Percentiles rank a stretch among this genome's conserved stretches.
Conservation (phyloP, 2,888 invertebrate genomes). For the Pachymerium ferrugineum region DNA sequence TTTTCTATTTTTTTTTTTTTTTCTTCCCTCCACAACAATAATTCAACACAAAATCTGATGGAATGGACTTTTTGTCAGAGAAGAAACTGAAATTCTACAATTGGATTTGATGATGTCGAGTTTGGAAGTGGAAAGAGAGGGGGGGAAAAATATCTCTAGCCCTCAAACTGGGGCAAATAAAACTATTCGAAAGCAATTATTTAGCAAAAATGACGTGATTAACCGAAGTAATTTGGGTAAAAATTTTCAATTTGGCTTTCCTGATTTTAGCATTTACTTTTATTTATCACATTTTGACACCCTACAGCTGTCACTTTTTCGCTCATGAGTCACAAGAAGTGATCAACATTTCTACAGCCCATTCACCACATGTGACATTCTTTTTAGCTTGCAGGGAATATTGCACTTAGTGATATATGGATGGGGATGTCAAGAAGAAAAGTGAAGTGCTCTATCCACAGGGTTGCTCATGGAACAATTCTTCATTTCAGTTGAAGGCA, state of each 20-base stretch:
- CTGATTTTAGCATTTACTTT: conserved; percentile 19
- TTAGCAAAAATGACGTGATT: background rate
- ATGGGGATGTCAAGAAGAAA: conserved; percentile 3
- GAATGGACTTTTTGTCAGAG: background rate
- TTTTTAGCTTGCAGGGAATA: conserved; percentile 19
- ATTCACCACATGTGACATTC: conserved; percentile 18
- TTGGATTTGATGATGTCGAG: background rate
- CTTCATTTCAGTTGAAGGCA: conserved; percentile 18
- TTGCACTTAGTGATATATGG: conserved; percentile 19
- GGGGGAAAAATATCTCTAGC: no score
- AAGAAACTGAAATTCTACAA: background rate
- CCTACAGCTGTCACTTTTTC: conserved; percentile 17
- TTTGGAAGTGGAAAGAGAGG: background rate
- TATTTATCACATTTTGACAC: conserved; percentile 19
- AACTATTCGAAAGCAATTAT: background rate
- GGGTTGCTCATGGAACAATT: conserved; percentile 9
- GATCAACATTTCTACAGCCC: conserved; percentile 14
- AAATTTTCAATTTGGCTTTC: background rate
- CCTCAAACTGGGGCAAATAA: no score
- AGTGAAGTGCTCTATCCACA: conserved; percentile 14
- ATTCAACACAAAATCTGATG: conserved; percentile 1
- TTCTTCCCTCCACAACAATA: background rate
- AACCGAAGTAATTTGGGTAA: background rate
- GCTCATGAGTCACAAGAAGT: conserved; percentile 17
- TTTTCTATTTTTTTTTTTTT: no score